Evolutionary conservation across 2,888 invertebrate species (phyloP).

Genomic region (Cyaniris semiargus): DNA sequence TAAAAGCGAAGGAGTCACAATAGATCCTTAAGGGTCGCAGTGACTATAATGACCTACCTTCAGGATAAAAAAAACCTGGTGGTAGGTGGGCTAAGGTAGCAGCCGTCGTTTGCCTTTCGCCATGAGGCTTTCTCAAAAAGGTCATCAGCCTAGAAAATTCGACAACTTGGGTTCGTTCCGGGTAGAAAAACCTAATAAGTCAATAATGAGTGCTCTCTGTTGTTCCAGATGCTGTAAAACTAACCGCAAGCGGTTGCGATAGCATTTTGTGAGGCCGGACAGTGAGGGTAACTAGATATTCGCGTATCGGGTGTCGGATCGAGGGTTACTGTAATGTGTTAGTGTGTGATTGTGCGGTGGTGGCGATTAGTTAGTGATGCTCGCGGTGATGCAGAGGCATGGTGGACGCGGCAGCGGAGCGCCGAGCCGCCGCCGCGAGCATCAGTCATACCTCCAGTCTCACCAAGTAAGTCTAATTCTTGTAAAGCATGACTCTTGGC

Average conservation of each 20-base stretch:
- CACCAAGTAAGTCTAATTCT: slow-evolving; percentile 65
- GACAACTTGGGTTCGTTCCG: too few species aligned
- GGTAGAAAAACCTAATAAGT: not conserved
- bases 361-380: slow-evolving; percentile 71
- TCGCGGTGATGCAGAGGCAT: slow-evolving; percentile 78
- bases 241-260: slow-evolving; percentile 24
- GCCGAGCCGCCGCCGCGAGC: slow-evolving; percentile 71
- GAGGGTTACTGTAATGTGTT: slow-evolving; percentile 51
- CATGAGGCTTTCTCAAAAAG: too few species aligned
- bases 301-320: slow-evolving; percentile 53
- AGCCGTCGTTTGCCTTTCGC: too few species aligned
- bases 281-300: slow-evolving; percentile 37
- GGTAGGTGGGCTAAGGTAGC: too few species aligned
- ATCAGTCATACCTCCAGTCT: slow-evolving; percentile 67
- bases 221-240: slow-evolving; percentile 29
- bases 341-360: slow-evolving; percentile 60
- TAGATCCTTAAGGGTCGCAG: too few species aligned
- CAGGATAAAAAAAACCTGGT: too few species aligned
- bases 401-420: slow-evolving; percentile 80
- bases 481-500: not conserved
- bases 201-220: not conserved
- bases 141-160: too few species aligned
- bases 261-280: slow-evolving; percentile 22
- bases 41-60: too few species aligned
- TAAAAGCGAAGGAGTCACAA: too few species aligned